Evolutionary conservation across 2,888 invertebrate species (phyloP).

Genomic region (Cantharis flavilabris): DNA sequence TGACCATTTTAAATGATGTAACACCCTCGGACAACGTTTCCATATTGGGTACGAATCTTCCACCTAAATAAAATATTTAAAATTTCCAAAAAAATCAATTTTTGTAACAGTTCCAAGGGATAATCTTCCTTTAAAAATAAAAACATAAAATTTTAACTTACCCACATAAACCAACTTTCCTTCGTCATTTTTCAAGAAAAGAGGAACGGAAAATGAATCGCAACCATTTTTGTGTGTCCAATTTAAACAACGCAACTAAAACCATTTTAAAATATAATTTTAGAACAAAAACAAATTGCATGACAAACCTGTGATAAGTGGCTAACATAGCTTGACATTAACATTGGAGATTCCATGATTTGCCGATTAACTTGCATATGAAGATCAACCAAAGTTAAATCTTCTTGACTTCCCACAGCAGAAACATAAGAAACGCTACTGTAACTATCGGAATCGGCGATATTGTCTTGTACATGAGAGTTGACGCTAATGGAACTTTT

Average conservation of each 20-base stretch:
- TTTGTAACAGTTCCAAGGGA: too few species aligned
- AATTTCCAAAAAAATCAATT: not conserved
- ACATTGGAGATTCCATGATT: conserved; percentile 89
- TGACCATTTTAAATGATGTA: conserved; percentile 69
- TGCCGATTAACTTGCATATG: conserved; percentile 89
- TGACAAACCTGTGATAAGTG: conserved; percentile 81
- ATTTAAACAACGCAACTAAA: conserved; percentile 66
- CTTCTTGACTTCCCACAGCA: conserved; percentile 91
- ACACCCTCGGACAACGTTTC: conserved; percentile 69
- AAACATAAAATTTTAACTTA: conserved; percentile 26
- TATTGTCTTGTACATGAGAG: conserved; percentile 33
- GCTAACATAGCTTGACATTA: conserved; percentile 93
- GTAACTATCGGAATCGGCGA: conserved; percentile 70
- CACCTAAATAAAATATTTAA: conserved; percentile 53
- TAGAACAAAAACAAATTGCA: not conserved
- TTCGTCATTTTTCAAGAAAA: conserved; percentile 79
- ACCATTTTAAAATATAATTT: not conserved
- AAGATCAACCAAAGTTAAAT: conserved; percentile 87
- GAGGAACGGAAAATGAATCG: conserved; percentile 77
- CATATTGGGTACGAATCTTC: conserved; percentile 73
- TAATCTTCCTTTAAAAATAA: too few species aligned
- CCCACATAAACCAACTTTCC: conserved; percentile 77
- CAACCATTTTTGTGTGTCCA: conserved; percentile 68
- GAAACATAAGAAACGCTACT: conserved; percentile 88
- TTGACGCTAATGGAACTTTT: conserved; percentile 13